Conservation (phyloP, 2,113 vertebrate genomes). For the Hirundichthys speculiger region DNA sequence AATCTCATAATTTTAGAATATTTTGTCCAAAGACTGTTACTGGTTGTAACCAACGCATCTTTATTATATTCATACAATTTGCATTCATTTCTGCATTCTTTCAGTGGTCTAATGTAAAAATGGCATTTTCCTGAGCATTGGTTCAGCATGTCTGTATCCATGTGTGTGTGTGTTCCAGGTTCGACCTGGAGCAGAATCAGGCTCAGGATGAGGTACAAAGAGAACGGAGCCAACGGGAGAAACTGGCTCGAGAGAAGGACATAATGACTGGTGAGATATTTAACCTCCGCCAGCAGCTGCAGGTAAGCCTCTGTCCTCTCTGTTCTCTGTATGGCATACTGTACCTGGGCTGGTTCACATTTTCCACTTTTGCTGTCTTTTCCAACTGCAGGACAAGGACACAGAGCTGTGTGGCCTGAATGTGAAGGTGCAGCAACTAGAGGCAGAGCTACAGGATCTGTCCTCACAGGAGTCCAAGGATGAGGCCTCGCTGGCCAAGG, state of each 20-base stretch:
- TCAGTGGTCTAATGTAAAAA: not conserved
- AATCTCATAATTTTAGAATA: no score
- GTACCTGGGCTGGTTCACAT: constrained; percentile 39
- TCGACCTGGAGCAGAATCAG: constrained; percentile 93
- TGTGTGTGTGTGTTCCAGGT: constrained; percentile 77
- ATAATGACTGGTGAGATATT: constrained; percentile 90
- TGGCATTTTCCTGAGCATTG: constrained; percentile 12
- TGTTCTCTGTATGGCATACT: constrained; percentile 30
- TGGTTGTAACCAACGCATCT: no score
- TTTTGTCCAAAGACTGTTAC: no score
- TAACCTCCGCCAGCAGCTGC: constrained; percentile 91
- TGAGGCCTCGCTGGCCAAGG: constrained; percentile 91
- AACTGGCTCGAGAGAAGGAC: constrained; percentile 91
- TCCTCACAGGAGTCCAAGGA: constrained; percentile 97
- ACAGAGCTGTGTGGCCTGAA: constrained; percentile 82
- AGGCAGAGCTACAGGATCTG: constrained; percentile 93
- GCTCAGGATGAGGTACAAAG: constrained; percentile 89
- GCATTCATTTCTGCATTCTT: no score
- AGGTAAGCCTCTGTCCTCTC: constrained; percentile 79
- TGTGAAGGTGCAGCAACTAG: constrained; percentile 89
- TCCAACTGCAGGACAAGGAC: constrained; percentile 81
- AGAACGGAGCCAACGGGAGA: constrained; percentile 89
- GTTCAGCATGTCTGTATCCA: constrained; percentile 4
- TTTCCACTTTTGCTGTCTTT: constrained; percentile 17
- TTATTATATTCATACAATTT: no score